Conservation (phyloP, 2,888 invertebrate genomes). For the Mongoloraphidia duomilia region DNA sequence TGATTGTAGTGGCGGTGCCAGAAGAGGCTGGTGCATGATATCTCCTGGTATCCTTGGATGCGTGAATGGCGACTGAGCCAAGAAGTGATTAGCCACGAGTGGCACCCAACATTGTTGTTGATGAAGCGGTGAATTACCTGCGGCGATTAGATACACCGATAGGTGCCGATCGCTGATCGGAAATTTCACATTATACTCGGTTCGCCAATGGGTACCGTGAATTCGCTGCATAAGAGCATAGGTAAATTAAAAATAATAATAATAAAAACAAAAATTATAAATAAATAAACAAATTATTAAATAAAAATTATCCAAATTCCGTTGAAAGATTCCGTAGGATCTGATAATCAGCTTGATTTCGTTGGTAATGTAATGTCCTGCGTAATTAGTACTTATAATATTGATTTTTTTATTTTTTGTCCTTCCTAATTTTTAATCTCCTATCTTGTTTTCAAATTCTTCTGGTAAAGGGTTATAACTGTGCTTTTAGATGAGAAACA, state of each 20-base stretch:
- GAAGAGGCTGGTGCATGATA: constrained; percentile 18
- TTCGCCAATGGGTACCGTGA: no score
- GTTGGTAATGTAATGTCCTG: no score
- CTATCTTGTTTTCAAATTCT: no score
- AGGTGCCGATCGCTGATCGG: no score
- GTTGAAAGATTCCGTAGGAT: no score
- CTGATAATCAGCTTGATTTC: no score
- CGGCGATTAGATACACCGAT: constrained; percentile 14
- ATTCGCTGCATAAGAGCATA: background rate
- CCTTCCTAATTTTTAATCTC: no score
- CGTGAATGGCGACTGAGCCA: constrained; percentile 50
- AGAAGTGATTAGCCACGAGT: constrained; percentile 56
- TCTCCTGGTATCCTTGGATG: constrained; percentile 22
- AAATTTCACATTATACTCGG: no score
- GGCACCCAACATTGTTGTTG: constrained; percentile 51
- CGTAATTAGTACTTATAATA: no score
- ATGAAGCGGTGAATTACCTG: constrained; percentile 35
- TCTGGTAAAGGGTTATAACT: no score
- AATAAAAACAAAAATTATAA: background rate
- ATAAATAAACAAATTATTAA: background rate
- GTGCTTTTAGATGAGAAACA: no score
- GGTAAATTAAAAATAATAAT: background rate
- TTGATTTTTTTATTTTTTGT: no score
- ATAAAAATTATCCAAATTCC: background rate
- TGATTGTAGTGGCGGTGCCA: constrained; percentile 13